A percentile compares a stretch with the other conserved stretches of the same genome.
phyloP scores from a whole-genome alignment of 2,113 vertebrate species.

The Cyanoliseus patagonus region DNA sequence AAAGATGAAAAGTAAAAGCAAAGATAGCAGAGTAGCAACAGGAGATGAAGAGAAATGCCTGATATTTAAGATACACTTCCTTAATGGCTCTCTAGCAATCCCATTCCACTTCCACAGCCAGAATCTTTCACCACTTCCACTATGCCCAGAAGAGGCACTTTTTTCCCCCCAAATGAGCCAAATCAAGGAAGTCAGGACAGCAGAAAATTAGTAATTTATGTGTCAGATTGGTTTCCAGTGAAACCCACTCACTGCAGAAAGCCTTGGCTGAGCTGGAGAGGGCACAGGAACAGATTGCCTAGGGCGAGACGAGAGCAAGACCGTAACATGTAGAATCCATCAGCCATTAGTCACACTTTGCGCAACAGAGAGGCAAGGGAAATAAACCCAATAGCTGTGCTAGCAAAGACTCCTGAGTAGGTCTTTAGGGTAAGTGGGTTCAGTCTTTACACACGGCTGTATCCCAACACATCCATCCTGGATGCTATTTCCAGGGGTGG shows the following conservation, averaged over 20 bases:
- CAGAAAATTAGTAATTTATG: neutral
- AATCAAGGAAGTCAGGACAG: neutral
- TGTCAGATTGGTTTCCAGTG: neutral
- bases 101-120: neutral
- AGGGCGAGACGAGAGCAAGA: accelerated
- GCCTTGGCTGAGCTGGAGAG: neutral
- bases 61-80: neutral
- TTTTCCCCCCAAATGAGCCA: neutral
- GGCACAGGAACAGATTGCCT: neutral
- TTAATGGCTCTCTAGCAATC: neutral
- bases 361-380: neutral
- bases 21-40: neutral
- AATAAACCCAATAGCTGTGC: neutral
- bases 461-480: neutral
- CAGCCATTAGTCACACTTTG: neutral
- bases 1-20: neutral
- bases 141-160: neutral
- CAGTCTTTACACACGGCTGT: neutral
- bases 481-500: too few species aligned
- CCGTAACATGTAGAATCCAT: accelerated
- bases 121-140: neutral
- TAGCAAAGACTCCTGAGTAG: accelerated
- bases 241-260: neutral
- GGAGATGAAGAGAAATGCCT: neutral
- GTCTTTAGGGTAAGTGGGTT: neutral